Conservation (phyloP, 2,888 invertebrate genomes). For the Autographa pulchrina region DNA sequence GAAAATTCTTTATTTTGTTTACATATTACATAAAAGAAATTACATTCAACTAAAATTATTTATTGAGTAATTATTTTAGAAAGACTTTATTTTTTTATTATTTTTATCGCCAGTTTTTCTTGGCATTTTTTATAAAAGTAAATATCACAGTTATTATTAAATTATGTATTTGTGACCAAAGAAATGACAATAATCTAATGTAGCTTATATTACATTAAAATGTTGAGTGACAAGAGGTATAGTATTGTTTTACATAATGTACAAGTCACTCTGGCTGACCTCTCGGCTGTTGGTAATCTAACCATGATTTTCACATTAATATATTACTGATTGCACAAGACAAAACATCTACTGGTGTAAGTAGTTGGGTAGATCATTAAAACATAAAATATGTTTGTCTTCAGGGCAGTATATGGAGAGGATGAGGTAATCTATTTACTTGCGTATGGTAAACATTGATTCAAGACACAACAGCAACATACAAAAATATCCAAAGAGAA, state of each 20-base stretch:
- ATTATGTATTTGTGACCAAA: slow-evolving; percentile 85
- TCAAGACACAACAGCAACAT: slow-evolving; percentile 74
- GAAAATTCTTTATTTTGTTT: slow-evolving; percentile 63
- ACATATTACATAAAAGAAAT: slow-evolving; percentile 64
- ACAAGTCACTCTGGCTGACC: slow-evolving; percentile 63
- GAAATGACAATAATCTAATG: slow-evolving; percentile 72
- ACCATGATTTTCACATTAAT: slow-evolving; percentile 53
- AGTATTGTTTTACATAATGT: slow-evolving; percentile 38
- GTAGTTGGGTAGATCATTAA: slow-evolving; percentile 21
- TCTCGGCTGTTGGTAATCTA: slow-evolving; percentile 57
- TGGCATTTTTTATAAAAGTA: slow-evolving; percentile 87
- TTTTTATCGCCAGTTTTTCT: slow-evolving; percentile 81
- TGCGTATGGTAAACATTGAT: slow-evolving; percentile 55
- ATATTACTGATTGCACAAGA: slow-evolving; percentile 74
- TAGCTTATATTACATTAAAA: slow-evolving; percentile 66
- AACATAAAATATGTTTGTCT: slow-evolving; percentile 25
- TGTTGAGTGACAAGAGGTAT: slow-evolving; percentile 71
- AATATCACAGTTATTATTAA: slow-evolving; percentile 89
- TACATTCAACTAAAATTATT: slow-evolving; percentile 68
- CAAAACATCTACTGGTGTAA: slow-evolving; percentile 30
- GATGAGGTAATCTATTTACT: slow-evolving; percentile 54
- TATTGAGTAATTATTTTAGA: slow-evolving; percentile 65
- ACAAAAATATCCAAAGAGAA: slow-evolving; percentile 85
- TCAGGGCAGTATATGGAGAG: slow-evolving; percentile 36
- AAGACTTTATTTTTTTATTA: slow-evolving; percentile 72